Evolutionary conservation across 30 jellyfish, hydroid and myxozoan genomes (phyloP).

Genomic region (Aurelia aurita complex sp. Pacific): DNA sequence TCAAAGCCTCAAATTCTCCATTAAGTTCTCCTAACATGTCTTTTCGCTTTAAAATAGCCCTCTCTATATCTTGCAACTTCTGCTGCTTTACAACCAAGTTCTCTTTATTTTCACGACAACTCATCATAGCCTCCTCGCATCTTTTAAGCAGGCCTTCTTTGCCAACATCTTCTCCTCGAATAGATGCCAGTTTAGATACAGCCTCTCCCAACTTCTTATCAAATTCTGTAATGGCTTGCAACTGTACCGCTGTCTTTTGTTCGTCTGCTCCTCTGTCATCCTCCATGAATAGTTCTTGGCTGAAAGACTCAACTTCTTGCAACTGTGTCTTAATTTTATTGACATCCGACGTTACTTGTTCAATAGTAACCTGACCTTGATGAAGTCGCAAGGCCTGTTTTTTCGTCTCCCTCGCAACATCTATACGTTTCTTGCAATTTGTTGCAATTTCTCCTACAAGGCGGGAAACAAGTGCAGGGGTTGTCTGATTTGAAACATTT

Average conservation of each 20-base stretch:
- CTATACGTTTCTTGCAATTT: not conserved
- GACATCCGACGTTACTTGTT: not conserved
- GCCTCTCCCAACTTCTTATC: not conserved
- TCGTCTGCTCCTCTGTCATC: not conserved
- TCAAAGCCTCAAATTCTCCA: not conserved
- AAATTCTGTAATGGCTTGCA: not conserved
- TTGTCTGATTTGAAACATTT: not conserved
- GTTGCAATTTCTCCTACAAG: not conserved
- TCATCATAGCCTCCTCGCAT: not conserved
- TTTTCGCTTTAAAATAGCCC: not conserved
- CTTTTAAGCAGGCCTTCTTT: not conserved
- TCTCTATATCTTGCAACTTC: conserved; percentile 3
- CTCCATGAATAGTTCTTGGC: not conserved
- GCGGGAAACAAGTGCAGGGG: not conserved
- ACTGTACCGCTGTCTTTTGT: not conserved
- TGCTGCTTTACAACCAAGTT: not conserved
- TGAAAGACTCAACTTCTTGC: not conserved
- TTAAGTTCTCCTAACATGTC: not conserved
- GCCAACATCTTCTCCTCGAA: not conserved
- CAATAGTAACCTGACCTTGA: not conserved
- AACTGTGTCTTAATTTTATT: not conserved
- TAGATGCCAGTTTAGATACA: not conserved
- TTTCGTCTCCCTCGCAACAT: not conserved
- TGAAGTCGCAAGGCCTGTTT: not conserved
- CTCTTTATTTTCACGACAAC: not conserved